Evolutionary conservation across 2,888 invertebrate species (phyloP).

Genomic region (Malthinus flaveolus): DNA sequence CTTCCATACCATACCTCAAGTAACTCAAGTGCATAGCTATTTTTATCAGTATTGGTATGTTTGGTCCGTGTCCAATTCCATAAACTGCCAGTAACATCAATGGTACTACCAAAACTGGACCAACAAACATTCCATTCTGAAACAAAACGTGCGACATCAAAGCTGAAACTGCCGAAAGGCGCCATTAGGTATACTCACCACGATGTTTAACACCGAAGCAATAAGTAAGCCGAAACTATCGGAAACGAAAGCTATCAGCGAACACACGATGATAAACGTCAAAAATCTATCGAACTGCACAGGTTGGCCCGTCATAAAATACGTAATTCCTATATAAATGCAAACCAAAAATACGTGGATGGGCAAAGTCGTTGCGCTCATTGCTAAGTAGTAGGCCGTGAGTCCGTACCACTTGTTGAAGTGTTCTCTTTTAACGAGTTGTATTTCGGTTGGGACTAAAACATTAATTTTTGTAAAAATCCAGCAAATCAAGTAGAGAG

Average conservation of each 20-base stretch:
- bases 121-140: constrained; percentile 87
- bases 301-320: constrained; percentile 76
- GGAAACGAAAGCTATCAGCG: constrained; percentile 73
- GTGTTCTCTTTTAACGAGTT: constrained; percentile 76
- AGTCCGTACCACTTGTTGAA: constrained; percentile 85
- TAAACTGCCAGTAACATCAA: constrained; percentile 85
- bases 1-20: constrained; percentile 70
- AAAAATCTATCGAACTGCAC: constrained; percentile 67
- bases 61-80: constrained; percentile 71
- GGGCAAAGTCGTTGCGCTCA: constrained; percentile 73
- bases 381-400: constrained; percentile 76
- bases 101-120: constrained; percentile 84
- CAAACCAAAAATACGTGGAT: constrained; percentile 69
- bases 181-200: too few species aligned
- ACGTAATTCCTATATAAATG: constrained; percentile 71
- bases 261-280: constrained; percentile 72
- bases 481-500: too few species aligned
- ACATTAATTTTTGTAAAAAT: too few species aligned
- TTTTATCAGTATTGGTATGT: constrained; percentile 74
- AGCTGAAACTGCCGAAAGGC: not conserved
- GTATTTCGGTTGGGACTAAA: constrained; percentile 79
- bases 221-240: constrained; percentile 79
- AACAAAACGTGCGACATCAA: constrained; percentile 40
- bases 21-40: constrained; percentile 83
- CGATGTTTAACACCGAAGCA: constrained; percentile 73